Base-by-base conservation (phyloP, 2,888 invertebrate species). In the Erebia ligea region DNA sequence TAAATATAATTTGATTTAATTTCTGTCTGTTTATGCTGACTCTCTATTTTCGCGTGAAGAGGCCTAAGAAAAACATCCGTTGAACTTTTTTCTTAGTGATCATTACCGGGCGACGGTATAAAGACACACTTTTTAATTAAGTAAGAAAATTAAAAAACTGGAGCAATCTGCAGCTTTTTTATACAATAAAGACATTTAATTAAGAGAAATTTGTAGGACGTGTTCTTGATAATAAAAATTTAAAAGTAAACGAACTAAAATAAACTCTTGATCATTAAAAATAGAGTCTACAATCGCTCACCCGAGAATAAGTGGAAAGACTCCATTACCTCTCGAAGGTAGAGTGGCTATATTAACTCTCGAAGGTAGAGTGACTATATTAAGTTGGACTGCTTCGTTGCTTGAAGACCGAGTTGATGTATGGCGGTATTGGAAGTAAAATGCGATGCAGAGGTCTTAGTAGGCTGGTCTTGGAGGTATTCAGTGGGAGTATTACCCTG, bases 261-360 rank as follows among this genome's bases (percentile, higher is more conserved):
- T 13, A n/a, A 21, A 15, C 15, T 21, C 21, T 54, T 13, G 15
- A 15, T 1, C 1, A 15, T 21, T 4, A 21, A 13, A 15, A 42
- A 45, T 58, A 67, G 58, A 58, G 34, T 48, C 25, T 58, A 67
- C 10, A 58, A n/a, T 67, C 25, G 58, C n/a, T 66, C 15, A 45
- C 34, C n/a, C 4, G 21, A n/a, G 19, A 45, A 21, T 57, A 21
- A n/a, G 56, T 45, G 17, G 54, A 68, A 40, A 58, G 34, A 67
- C 57, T 63, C 67, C 63, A 70, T 70, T 70, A 63, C 50, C 25
- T 62, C 58, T 67, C 42, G 63, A 52, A 68, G 63, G 67, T 42
- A 54, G 59, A 67, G 63, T 68, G 62, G 63, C 67, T 64, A 71
- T 63, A 67, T 57, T 71, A 64, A 58, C n/a, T n/a, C 57, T 67